Evolutionary conservation across 2,113 vertebrate genomes (phyloP).

Genomic region (Gavialis gangeticus): DNA sequence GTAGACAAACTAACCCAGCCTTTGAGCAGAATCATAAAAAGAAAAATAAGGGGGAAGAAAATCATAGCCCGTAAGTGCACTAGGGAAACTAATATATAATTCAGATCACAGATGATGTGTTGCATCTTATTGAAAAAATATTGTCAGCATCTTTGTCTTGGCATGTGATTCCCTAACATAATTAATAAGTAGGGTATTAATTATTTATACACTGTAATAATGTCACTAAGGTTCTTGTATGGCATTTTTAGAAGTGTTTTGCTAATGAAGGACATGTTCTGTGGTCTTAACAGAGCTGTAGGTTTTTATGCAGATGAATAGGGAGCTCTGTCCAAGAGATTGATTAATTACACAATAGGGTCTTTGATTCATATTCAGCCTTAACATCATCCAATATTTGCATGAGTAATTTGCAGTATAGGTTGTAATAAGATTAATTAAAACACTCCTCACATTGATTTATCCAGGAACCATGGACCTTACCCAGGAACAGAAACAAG

Average conservation of each 20-base stretch:
- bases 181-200: background rate
- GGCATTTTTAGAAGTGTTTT: background rate
- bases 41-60: background rate
- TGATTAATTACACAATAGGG: background rate
- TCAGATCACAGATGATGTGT: background rate
- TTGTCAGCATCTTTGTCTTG: background rate
- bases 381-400: no score
- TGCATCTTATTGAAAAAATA: background rate
- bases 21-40: background rate
- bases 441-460: no score
- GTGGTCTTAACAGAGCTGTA: background rate
- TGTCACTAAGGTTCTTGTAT: background rate
- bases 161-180: background rate
- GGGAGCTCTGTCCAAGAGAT: background rate
- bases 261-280: background rate
- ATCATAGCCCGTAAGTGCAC: background rate
- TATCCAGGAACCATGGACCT: no score
- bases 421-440: background rate
- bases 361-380: background rate
- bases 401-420: background rate
- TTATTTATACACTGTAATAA: background rate
- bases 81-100: background rate
- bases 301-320: background rate
- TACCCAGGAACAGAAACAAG: no score
- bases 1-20: background rate